Conservation (phyloP, 2,797 vertebrate species). For the Sorex maritimensis region DNA sequence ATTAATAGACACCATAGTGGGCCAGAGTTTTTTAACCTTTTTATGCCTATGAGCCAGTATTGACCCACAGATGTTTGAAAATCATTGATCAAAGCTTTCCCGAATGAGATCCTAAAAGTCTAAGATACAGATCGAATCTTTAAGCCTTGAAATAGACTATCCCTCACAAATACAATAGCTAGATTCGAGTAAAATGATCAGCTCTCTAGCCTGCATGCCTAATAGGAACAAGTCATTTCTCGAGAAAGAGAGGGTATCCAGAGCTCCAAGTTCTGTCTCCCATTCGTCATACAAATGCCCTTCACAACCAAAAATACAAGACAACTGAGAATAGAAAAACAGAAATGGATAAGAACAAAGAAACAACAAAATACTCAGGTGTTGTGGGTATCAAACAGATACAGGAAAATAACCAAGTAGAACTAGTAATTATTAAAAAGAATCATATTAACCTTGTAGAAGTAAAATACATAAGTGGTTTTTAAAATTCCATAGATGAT, state of each 20-base stretch:
- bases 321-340: neutral
- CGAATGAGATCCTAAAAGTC: neutral
- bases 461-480: neutral
- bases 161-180: neutral
- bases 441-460: conserved; percentile 29
- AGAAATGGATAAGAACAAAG: neutral
- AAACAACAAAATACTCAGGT: neutral
- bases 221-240: neutral
- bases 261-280: neutral
- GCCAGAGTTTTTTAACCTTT: too few relatives aligned
- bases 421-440: conserved; percentile 47
- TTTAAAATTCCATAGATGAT: conserved; percentile 19
- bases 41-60: too few relatives aligned
- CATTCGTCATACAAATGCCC: neutral
- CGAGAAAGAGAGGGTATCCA: neutral
- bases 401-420: conserved; percentile 5
- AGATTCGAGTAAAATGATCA: neutral
- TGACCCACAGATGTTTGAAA: too few relatives aligned
- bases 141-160: neutral
- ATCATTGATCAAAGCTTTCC: neutral
- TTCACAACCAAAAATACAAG: too few relatives aligned
- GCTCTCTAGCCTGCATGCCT: neutral
- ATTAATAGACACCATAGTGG: too few relatives aligned
- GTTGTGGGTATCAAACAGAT: neutral
- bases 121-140: neutral